Base-by-base conservation (phyloP, 2,888 invertebrate genomes). In the Ferdinandea cuprea region DNA sequence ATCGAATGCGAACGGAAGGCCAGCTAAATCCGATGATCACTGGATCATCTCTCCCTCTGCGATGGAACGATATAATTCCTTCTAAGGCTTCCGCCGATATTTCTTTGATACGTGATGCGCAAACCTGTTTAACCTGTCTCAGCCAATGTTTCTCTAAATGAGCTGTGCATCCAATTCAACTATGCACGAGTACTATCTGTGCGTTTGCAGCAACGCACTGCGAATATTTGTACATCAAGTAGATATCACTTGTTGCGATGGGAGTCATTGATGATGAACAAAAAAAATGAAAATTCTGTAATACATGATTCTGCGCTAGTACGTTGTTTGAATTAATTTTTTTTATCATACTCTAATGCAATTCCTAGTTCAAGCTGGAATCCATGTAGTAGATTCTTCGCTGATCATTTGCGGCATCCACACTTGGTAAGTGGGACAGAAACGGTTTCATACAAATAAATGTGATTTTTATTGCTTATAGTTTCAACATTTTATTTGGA, bases 41-140 rank as follows among this genome's bases (percentile, higher is more conserved):
- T 66, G 69, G 72, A 78, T 83, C 78, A 78, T 63, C 54, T 66
- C n/a, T n/a, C n/a, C n/a, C n/a, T n/a, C n/a, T n/a, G n/a, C n/a
- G 59, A 56, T 72, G 68, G 66, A 83, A 77, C 71, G 72, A 66
- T 61, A 54, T 56, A 66, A 74, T 63, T 68, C 69, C 63, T 50
- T 63, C 69, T 80, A 80, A 76, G 76, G 80, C 76, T 80, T 80
- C 80, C 80, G 74, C 37, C 46, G 66, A 35, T 35, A 66, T 54
- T 37, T 32, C 63, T 46, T 52, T 40, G 61, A 63, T 63, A 52
- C 32, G 63, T 56, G 7, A 40, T 19, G 56, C 32, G 7, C 65
- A 59, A 80, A 76, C 80, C 76, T 69, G 80, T 76, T 65, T 58
- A 52, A 63, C 76, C 21, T 69, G 80, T n/a, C n/a, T n/a, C 54